Percentiles rank a stretch among this genome's conserved stretches.
phyloP scores from a whole-genome alignment of 2,797 vertebrate species.

The Arrhamphus sclerolepis region DNA sequence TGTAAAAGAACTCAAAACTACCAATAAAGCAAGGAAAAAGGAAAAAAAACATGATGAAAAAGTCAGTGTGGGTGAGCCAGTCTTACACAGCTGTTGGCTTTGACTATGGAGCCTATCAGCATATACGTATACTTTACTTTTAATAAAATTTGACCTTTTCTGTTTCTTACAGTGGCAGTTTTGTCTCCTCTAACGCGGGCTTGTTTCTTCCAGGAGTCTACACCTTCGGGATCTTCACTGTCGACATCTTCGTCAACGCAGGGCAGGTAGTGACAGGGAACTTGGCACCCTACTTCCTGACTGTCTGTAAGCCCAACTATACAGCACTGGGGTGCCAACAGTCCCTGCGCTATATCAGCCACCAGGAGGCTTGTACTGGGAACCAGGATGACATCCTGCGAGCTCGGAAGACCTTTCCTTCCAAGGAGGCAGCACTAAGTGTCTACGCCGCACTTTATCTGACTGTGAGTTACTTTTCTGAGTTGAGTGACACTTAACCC shows the following conservation, averaged over 20 bases:
- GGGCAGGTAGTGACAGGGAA: conserved; percentile 98
- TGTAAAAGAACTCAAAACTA: no score
- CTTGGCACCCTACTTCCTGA: conserved; percentile 96
- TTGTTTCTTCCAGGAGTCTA: conserved; percentile 87
- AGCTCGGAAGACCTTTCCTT: conserved; percentile 96
- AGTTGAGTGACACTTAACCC: no score
- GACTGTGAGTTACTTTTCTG: conserved; percentile 85
- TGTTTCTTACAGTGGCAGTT: no score
- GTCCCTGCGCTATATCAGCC: conserved; percentile 94
- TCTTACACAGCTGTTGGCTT: no score
- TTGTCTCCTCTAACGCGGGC: no score
- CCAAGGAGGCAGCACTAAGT: conserved; percentile 97
- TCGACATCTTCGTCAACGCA: conserved; percentile 98
- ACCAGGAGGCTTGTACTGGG: conserved; percentile 93
- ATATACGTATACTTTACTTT: no score
- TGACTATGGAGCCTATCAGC: no score
- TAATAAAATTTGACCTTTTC: no score
- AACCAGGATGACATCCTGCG: conserved; percentile 91
- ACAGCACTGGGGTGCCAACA: conserved; percentile 96
- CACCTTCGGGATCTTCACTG: conserved; percentile 95
- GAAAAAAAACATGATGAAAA: no score
- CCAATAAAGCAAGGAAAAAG: no score
- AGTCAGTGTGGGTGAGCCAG: no score
- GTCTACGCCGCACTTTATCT: conserved; percentile 94
- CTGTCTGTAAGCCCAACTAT: conserved; percentile 97